A percentile compares a stretch with the other conserved stretches of the same genome.
phyloP scores from a whole-genome alignment of 2,113 vertebrate genomes.

The Hippocampus abdominalis region DNA sequence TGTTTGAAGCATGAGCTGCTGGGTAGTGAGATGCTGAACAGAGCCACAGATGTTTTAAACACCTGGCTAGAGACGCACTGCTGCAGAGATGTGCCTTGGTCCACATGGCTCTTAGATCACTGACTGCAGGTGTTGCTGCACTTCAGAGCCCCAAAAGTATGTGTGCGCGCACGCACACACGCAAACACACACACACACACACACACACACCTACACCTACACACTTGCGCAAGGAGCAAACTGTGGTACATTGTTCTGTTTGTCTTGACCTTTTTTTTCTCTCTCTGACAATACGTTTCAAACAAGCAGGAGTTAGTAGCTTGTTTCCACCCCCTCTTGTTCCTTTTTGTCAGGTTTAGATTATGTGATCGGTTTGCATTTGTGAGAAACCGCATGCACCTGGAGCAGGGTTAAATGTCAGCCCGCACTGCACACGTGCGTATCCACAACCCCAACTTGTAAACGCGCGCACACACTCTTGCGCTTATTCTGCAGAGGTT shows the following conservation, averaged over 20 bases:
- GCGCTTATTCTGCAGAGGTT: conserved; percentile 25
- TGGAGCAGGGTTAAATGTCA: conserved; percentile 88
- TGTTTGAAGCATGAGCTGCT: conserved; percentile 31
- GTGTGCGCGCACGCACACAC: not conserved
- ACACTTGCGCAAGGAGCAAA: conserved; percentile 15
- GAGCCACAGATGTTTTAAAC: conserved; percentile 31
- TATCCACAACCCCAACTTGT: conserved; percentile 30
- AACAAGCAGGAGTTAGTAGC: conserved; percentile 20
- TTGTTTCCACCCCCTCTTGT: conserved; percentile 42
- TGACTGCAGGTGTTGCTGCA: conserved; percentile 51
- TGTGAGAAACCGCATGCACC: conserved; percentile 88
- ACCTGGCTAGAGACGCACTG: conserved; percentile 33
- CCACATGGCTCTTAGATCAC: conserved; percentile 38
- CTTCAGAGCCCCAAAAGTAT: conserved; percentile 15
- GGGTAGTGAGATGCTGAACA: conserved; percentile 11
- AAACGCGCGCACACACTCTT: conserved; percentile 13
- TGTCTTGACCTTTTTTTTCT: conserved; percentile 53
- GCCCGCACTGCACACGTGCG: conserved; percentile 46
- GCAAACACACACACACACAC: not conserved
- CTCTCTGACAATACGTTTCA: conserved; percentile 23
- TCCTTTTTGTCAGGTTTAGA: conserved; percentile 70
- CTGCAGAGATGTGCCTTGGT: conserved; percentile 19
- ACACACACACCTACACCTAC: not conserved
- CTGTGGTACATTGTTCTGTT: conserved; percentile 21
- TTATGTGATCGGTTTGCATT: conserved; percentile 82